phyloP scores from a whole-genome alignment of 2,888 invertebrate species.

The Sisyra nigra region DNA sequence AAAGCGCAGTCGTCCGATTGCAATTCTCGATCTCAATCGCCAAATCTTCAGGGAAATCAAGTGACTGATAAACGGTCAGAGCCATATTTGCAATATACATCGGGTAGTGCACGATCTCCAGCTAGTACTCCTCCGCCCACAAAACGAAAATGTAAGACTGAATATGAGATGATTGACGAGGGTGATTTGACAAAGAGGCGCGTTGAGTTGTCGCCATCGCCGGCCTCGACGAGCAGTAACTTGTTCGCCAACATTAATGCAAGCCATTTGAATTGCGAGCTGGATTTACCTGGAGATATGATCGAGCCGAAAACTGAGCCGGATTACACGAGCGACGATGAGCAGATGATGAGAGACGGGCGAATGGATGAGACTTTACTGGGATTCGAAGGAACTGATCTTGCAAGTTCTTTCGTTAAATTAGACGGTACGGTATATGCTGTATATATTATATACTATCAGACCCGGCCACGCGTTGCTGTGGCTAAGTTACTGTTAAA shows the following conservation, averaged over 20 bases:
- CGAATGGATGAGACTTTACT: slow-evolving; percentile 18
- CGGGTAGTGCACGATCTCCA: slow-evolving; percentile 2
- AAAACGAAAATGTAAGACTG: slow-evolving; percentile 4
- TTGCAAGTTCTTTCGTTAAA: slow-evolving; percentile 7
- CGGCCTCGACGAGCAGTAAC: not conserved
- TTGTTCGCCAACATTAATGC: not conserved
- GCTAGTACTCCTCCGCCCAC: slow-evolving; percentile 1
- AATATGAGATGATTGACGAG: not conserved
- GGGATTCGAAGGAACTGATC: slow-evolving; percentile 18
- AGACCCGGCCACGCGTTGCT: too few relatives aligned
- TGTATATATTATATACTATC: too few relatives aligned
- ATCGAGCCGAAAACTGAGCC: slow-evolving; percentile 54
- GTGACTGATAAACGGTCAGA: not conserved
- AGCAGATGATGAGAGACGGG: slow-evolving; percentile 20
- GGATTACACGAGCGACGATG: slow-evolving; percentile 56
- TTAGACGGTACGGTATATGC: slow-evolving; percentile 9
- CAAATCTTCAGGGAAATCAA: not conserved
- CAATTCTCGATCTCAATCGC: not conserved
- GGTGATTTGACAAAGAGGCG: slow-evolving; percentile 1
- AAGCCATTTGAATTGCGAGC: slow-evolving; percentile 13
- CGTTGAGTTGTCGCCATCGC: slow-evolving; percentile 1
- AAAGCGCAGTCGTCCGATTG: not conserved
- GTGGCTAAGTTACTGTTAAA: too few relatives aligned
- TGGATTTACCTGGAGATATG: slow-evolving; percentile 16
- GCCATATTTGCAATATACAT: too few relatives aligned